A percentile compares a stretch with the other conserved stretches of the same genome.
Conservation (phyloP, 2,888 invertebrate species). For the Drosophila acutilabella region DNA sequence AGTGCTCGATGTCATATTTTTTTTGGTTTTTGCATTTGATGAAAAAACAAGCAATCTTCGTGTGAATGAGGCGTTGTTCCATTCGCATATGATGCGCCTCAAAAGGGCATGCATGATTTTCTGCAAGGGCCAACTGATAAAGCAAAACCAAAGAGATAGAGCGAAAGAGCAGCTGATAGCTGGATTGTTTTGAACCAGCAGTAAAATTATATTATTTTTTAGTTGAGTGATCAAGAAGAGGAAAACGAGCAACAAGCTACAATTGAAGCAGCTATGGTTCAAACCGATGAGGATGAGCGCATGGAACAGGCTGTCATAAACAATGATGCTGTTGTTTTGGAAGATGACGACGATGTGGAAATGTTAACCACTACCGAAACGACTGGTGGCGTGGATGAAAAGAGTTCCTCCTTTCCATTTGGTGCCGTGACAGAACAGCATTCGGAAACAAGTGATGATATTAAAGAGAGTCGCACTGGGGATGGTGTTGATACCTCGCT, state of each 20-base stretch:
- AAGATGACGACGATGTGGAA: slow-evolving; percentile 74
- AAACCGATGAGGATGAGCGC: slow-evolving; percentile 54
- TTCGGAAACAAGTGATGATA: slow-evolving; percentile 84
- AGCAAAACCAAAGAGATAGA: slow-evolving; percentile 18
- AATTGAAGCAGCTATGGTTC: slow-evolving; percentile 25
- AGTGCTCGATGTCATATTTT: background rate
- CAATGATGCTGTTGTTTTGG: slow-evolving; percentile 34
- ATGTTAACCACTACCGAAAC: slow-evolving; percentile 61
- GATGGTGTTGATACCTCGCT: slow-evolving; percentile 83
- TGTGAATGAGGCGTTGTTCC: slow-evolving; percentile 86
- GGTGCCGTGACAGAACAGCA: slow-evolving; percentile 75
- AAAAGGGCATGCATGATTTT: slow-evolving; percentile 74
- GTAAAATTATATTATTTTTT: slow-evolving; percentile 16
- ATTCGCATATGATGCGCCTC: slow-evolving; percentile 84
- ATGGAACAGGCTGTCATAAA: slow-evolving; percentile 24
- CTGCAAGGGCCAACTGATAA: slow-evolving; percentile 85
- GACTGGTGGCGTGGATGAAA: slow-evolving; percentile 80
- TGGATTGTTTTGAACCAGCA: slow-evolving; percentile 1
- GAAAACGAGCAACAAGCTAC: slow-evolving; percentile 38
- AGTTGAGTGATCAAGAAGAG: slow-evolving; percentile 76
- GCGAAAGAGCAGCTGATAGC: background rate
- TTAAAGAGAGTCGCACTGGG: slow-evolving; percentile 74
- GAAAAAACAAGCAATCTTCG: slow-evolving; percentile 78
- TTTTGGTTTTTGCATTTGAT: slow-evolving; percentile 67
- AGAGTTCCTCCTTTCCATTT: slow-evolving; percentile 85